phyloP scores from a whole-genome alignment of 2,797 vertebrate species.

The Sciurus carolinensis region DNA sequence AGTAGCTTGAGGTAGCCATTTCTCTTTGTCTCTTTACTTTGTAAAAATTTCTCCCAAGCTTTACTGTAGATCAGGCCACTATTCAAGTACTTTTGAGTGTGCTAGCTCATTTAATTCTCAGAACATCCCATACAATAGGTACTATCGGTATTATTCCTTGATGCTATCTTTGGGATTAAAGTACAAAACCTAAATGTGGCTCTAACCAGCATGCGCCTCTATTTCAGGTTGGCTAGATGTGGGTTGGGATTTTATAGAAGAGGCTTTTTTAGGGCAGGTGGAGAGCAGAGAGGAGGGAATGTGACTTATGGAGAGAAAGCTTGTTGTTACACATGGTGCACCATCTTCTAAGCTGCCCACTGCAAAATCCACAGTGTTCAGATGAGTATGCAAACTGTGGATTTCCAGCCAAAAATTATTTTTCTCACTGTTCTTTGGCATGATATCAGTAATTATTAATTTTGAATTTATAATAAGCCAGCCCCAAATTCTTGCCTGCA shows the following conservation, averaged over 20 bases:
- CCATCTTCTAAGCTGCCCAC: neutral
- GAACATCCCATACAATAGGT: neutral
- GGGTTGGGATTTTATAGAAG: neutral
- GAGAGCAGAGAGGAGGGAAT: neutral
- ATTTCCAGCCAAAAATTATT: conserved; percentile 52
- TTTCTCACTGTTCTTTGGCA: conserved; percentile 62
- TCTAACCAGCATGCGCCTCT: neutral
- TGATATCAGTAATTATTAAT: conserved; percentile 40
- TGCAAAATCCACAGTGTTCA: neutral
- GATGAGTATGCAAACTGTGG: neutral
- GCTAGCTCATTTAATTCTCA: neutral
- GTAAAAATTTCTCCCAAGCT: neutral
- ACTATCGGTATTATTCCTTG: neutral
- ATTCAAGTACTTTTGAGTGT: neutral
- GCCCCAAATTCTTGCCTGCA: neutral
- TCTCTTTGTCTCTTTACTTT: conserved; percentile 24
- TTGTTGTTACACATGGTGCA: neutral
- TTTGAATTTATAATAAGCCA: conserved; percentile 43
- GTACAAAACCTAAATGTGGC: neutral
- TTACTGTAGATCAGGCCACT: neutral
- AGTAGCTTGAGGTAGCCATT: neutral
- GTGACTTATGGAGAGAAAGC: neutral
- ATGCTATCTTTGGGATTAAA: neutral
- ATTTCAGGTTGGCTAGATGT: neutral
- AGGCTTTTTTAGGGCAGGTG: neutral